Conservation (phyloP, 2,797 vertebrate genomes). For the Coracias cyanogaster region DNA sequence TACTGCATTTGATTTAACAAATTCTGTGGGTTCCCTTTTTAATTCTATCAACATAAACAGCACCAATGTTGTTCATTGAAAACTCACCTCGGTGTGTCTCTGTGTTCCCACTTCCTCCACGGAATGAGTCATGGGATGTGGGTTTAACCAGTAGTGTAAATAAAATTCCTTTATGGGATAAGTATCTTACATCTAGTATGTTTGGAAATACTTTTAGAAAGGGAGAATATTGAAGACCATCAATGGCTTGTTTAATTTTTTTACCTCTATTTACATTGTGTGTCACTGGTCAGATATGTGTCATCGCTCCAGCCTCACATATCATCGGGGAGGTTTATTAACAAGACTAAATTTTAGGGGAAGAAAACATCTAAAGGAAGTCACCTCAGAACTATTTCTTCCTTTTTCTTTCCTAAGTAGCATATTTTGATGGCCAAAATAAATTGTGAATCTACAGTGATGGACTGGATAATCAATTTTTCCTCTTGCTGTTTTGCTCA, state of each 20-base stretch:
- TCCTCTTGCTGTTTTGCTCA: neutral
- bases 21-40: neutral
- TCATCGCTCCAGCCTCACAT: neutral
- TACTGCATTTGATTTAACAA: neutral
- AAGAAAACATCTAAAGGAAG: neutral
- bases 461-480: neutral
- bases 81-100: fast-evolving
- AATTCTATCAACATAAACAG: fast-evolving
- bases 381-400: neutral
- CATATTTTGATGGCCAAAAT: neutral
- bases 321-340: neutral
- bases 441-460: neutral
- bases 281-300: neutral
- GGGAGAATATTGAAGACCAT: neutral
- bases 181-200: neutral
- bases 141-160: neutral
- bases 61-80: fast-evolving
- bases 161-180: neutral
- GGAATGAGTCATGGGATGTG: neutral
- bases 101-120: neutral
- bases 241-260: neutral
- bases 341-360: neutral
- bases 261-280: neutral
- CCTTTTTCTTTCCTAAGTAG: neutral
- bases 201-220: neutral